Evolutionary conservation across 92 coral and sea anemone genomes (phyloP).

Genomic region (Blastomussa wellsi): DNA sequence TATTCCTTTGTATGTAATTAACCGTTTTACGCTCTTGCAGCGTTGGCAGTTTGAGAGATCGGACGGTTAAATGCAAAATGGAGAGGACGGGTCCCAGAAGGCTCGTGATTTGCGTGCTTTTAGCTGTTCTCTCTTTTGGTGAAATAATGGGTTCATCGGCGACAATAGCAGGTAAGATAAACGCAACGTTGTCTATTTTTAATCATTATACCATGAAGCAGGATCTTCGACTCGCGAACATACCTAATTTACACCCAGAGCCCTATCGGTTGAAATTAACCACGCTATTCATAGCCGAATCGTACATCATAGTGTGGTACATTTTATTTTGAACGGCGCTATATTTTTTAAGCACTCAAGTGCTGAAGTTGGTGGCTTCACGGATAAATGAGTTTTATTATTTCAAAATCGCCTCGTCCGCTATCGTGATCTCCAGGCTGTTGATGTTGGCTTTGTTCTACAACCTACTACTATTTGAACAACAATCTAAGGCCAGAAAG

Average conservation of each 20-base stretch:
- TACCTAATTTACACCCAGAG: neutral
- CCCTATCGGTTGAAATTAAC: neutral
- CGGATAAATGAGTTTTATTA: neutral
- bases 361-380: neutral
- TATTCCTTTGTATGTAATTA: neutral
- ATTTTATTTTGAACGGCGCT: neutral
- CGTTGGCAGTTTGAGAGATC: neutral
- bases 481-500: neutral
- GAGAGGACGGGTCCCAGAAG: neutral
- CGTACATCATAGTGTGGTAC: neutral
- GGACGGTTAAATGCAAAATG: neutral
- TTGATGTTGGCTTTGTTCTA: neutral
- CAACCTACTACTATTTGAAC: neutral
- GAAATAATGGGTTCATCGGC: neutral
- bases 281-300: neutral
- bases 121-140: conserved; percentile 18
- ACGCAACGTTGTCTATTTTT: neutral
- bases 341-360: neutral
- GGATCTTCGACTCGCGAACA: neutral
- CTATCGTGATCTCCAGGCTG: neutral
- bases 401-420: neutral
- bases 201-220: too few species aligned
- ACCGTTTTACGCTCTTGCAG: neutral
- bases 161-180: conserved; percentile 11
- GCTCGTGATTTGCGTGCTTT: neutral